Evolutionary conservation across 2,797 vertebrate genomes (phyloP).

Genomic region (Morus bassanus): DNA sequence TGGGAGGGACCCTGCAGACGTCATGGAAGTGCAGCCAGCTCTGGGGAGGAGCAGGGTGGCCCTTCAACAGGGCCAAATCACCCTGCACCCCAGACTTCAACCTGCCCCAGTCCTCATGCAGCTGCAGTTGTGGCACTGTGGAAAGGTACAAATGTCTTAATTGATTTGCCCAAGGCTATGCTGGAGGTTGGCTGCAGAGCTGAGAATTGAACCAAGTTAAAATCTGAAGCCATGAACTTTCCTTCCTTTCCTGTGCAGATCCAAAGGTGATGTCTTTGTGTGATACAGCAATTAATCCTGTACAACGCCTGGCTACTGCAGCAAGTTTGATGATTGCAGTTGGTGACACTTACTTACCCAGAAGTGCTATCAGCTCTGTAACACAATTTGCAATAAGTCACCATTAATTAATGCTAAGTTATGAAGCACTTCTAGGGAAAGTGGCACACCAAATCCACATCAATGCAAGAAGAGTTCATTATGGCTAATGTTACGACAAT

Average conservation of each 20-base stretch:
- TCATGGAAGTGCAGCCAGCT: neutral
- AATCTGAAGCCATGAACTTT: neutral
- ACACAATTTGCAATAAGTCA: constrained; percentile 76
- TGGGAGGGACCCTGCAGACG: neutral
- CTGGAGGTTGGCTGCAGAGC: neutral
- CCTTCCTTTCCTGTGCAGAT: neutral
- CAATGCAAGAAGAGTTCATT: constrained; percentile 71
- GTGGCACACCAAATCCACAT: constrained; percentile 65
- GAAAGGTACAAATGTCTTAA: neutral
- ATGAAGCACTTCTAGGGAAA: constrained; percentile 66
- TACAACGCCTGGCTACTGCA: neutral
- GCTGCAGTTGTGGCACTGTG: neutral
- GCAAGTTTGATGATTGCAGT: constrained; percentile 34
- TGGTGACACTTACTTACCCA: constrained; percentile 65
- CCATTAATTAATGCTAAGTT: constrained; percentile 76
- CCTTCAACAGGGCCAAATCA: neutral
- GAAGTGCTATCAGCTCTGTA: constrained; percentile 68
- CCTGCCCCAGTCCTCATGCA: neutral
- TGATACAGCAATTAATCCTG: constrained; percentile 38
- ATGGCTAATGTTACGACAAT: constrained; percentile 62
- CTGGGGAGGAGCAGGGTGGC: neutral
- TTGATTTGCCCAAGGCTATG: neutral
- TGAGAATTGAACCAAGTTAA: neutral
- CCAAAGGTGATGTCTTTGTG: neutral
- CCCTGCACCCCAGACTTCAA: neutral